phyloP scores from a whole-genome alignment of 2,113 vertebrate genomes.

The Takifugu bimaculatus region DNA sequence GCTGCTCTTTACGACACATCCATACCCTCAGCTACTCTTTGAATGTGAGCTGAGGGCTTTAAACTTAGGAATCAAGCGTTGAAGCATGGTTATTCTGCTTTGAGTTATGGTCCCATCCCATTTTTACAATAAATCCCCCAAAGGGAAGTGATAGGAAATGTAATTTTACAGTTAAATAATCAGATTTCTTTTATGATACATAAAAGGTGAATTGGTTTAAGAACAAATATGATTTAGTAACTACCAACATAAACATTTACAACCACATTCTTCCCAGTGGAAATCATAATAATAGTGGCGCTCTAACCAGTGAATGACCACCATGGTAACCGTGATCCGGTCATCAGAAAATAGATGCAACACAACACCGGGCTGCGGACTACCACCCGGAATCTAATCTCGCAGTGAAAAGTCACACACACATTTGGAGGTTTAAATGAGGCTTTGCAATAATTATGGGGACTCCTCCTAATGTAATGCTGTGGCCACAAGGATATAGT shows the following conservation, averaged over 20 bases:
- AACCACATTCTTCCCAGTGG: conserved; percentile 24
- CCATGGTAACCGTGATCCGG: conserved; percentile 59
- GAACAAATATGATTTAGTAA: background rate
- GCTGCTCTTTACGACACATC: background rate
- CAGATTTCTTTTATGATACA: background rate
- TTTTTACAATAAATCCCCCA: conserved; percentile 5
- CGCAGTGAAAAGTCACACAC: conserved; percentile 32
- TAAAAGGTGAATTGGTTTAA: background rate
- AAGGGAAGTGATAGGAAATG: background rate
- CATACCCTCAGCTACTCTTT: conserved; percentile 8
- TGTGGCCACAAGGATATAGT: background rate
- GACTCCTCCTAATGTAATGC: background rate
- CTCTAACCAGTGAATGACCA: conserved; percentile 36
- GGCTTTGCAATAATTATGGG: background rate
- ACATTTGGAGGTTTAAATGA: conserved; percentile 28
- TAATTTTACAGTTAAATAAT: background rate
- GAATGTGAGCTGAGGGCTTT: conserved; percentile 21
- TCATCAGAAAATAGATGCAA: conserved; percentile 78
- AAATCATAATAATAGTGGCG: conserved; percentile 27
- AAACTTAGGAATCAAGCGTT: conserved; percentile 16
- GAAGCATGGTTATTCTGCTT: conserved; percentile 7
- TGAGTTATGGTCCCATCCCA: conserved; percentile 19
- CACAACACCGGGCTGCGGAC: conserved; percentile 49
- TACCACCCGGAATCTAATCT: conserved; percentile 28
- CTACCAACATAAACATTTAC: conserved; percentile 7